These are phyloP conservation scores for Manis javanica DNA, from an alignment of 2,797 vertebrate genomes.

Conservation along the genomic window DNA sequence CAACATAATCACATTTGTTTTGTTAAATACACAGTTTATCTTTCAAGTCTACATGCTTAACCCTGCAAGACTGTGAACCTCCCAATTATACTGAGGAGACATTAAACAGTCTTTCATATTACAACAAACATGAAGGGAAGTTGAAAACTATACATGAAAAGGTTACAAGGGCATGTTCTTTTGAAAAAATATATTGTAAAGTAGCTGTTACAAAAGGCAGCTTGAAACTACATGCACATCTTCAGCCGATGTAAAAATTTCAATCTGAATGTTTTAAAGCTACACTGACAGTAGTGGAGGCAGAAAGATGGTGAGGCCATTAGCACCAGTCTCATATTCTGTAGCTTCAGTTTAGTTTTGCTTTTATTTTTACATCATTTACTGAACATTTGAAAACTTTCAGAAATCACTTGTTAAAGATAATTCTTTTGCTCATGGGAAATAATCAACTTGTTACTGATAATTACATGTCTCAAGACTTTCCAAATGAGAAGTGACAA, in stretches of 20 bases:
- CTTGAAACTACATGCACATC: neutral
- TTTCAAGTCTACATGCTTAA: neutral
- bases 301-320: neutral
- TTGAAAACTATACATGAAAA: neutral
- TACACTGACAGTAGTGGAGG: neutral
- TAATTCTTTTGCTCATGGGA: neutral
- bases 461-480: neutral
- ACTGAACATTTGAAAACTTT: neutral
- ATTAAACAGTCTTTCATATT: neutral
- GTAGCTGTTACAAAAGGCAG: neutral
- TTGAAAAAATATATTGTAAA: neutral
- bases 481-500: neutral
- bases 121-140: neutral
- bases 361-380: neutral
- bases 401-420: neutral
- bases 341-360: neutral
- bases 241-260: neutral
- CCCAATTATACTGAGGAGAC: neutral
- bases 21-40: neutral
- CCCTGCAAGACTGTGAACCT: neutral
- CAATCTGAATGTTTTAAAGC: neutral
- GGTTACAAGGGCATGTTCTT: neutral
- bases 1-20: neutral
- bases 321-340: neutral
- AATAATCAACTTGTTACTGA: neutral